A percentile compares a stretch with the other conserved stretches of the same genome.
phyloP scores from a whole-genome alignment of 2,113 vertebrate genomes.

The Pitta sordida region DNA sequence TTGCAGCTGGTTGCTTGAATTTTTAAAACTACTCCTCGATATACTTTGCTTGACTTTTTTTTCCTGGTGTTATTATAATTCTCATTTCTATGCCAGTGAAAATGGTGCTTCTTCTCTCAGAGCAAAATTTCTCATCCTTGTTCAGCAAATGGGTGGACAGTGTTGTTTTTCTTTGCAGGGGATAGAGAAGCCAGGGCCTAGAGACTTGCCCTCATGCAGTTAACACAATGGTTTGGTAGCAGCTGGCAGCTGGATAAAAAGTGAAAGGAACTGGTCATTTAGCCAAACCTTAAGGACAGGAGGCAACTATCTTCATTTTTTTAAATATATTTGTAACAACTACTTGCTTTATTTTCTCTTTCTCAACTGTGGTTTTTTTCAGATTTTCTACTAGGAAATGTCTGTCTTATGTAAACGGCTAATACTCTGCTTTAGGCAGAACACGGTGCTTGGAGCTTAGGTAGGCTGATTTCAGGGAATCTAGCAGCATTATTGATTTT shows the following conservation, averaged over 20 bases:
- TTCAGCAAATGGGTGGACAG: not conserved
- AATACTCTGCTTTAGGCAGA: slow-evolving; percentile 65
- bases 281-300: not conserved
- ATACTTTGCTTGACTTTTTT: not conserved
- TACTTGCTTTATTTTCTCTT: not conserved
- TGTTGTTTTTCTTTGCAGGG: not conserved
- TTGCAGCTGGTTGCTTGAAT: slow-evolving; percentile 34
- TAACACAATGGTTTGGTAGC: not conserved
- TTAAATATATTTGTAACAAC: not conserved
- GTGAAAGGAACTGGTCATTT: not conserved
- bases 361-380: not conserved
- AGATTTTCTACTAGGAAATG: not conserved
- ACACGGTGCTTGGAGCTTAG: slow-evolving; percentile 44
- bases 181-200: not conserved
- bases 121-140: not conserved
- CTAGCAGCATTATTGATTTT: slow-evolving; percentile 76
- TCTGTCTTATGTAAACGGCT: slow-evolving; percentile 39
- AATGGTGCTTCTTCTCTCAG: not conserved
- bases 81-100: not conserved
- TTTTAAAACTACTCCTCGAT: not conserved
- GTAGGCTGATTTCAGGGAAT: slow-evolving; percentile 64
- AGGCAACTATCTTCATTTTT: not conserved
- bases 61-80: not conserved
- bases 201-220: accelerated
- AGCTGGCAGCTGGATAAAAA: not conserved